These are phyloP conservation scores for Zeuzera pyrina DNA, from an alignment of 2,888 invertebrate species.

Conservation along the genomic window DNA sequence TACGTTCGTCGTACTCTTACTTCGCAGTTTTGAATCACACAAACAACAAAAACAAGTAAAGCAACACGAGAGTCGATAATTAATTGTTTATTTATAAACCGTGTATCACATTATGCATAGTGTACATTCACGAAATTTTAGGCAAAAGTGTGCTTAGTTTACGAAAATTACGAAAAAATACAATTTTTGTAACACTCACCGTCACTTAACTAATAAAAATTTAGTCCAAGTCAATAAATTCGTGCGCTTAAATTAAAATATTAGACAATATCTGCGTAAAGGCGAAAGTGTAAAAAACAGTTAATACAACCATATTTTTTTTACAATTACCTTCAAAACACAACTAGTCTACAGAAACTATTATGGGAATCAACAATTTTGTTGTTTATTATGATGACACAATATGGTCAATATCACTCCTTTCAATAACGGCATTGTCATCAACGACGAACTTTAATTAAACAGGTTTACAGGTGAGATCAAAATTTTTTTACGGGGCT, in stretches of 20 bases:
- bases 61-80: constrained; percentile 37
- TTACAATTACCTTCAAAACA: too few relatives aligned
- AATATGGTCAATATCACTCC: too few relatives aligned
- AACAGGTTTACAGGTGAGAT: too few relatives aligned
- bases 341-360: too few relatives aligned
- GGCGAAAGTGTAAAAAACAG: constrained; percentile 34
- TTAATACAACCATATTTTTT: constrained; percentile 42
- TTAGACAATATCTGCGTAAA: constrained; percentile 34
- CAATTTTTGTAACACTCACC: constrained; percentile 38
- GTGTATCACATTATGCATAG: constrained; percentile 68
- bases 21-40: constrained; percentile 57
- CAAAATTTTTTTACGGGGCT: too few relatives aligned
- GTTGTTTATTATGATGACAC: too few relatives aligned
- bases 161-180: constrained; percentile 52
- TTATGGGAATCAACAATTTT: too few relatives aligned
- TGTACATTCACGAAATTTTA: constrained; percentile 66
- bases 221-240: constrained; percentile 54
- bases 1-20: constrained; percentile 59
- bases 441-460: too few relatives aligned
- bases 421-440: too few relatives aligned
- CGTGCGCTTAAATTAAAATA: constrained; percentile 61
- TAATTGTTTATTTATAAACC: constrained; percentile 63
- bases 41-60: constrained; percentile 30
- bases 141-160: constrained; percentile 64
- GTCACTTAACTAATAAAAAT: constrained; percentile 34